Base-by-base conservation (phyloP, 2,888 invertebrate genomes). In the Himalopsyche kuldschensis region DNA sequence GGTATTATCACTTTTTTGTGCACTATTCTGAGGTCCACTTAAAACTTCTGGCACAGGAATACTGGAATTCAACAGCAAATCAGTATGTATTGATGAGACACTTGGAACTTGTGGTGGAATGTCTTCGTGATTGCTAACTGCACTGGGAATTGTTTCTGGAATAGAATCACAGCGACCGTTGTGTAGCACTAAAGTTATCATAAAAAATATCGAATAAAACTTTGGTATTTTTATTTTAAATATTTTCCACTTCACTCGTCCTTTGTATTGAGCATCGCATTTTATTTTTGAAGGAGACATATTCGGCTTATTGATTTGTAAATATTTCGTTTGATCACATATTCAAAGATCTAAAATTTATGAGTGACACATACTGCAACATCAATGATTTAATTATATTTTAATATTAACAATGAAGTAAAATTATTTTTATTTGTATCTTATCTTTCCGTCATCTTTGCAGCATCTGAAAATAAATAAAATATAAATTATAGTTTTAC, bases 1-100 rank as follows among this genome's bases (percentile, higher is more conserved):
- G n/a, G 75, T 78, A 31, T 84, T 83, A 80, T 86, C 85, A 20
- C 82, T 80, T 32, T 82, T 85, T 48, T 86, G 86, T 4, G 86
- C 84, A 69, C 86, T 86, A 75, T 83, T 84, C 3, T 85, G 84
- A 1, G 86, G 86, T 32, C 63, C 82, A 46, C 69, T 27, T 11
- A 69, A 27, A 69, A 69, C 30, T 27, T 69, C 69, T 27, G 69
- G 69, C 15, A 69, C 69, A 4, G 69, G 11, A 11, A 69, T 15
- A 69, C 69, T 69, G 4, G 27, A 15, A 69, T 69, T 69, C 11
- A 69, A 69, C 69, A 4, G 69, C 27, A 69, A 27, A 27, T 69
- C 69, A n/a, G 27, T 30, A 8, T 69, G 69, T 69, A 69, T 27
- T 11, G 69, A 69, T 30, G 69, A 15, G 4, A 69, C 4, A 30